A percentile compares a stretch with the other conserved stretches of the same genome.
Conservation (phyloP, 2,888 invertebrate species). For the Leucophenga maculata region DNA sequence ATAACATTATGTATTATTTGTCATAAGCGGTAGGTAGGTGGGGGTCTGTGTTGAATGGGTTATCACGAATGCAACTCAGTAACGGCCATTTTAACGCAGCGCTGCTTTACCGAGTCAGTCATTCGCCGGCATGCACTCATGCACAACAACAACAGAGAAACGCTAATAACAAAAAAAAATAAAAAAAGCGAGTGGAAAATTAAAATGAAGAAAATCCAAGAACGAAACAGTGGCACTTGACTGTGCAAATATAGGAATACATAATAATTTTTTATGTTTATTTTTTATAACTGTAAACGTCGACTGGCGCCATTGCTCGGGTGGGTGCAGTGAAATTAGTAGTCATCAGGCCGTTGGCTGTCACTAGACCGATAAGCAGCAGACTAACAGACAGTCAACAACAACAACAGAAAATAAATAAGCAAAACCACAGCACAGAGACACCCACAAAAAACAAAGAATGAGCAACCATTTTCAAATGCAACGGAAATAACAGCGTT, state of each 20-base stretch:
- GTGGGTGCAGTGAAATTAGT: not conserved
- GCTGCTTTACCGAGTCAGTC: not conserved
- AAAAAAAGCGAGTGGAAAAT: not conserved
- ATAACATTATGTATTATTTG: slow-evolving; percentile 15
- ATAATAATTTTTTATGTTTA: not conserved
- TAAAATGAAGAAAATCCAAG: slow-evolving; percentile 10
- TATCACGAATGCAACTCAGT: slow-evolving; percentile 1
- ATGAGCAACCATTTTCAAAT: not conserved
- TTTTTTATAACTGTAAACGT: slow-evolving; percentile 15
- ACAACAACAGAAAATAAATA: not conserved
- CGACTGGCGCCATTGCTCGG: too few species aligned
- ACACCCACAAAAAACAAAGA: not conserved
- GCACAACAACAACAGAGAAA: slow-evolving; percentile 18
- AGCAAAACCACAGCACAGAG: not conserved
- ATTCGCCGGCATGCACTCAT: slow-evolving; percentile 25
- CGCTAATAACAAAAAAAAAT: slow-evolving; percentile 3
- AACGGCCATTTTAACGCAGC: slow-evolving; percentile 12
- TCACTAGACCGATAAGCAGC: slow-evolving; percentile 5
- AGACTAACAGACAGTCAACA: not conserved
- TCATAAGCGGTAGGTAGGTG: not conserved
- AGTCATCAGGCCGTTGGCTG: not conserved
- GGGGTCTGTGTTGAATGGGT: slow-evolving; percentile 8
- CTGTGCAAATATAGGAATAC: slow-evolving; percentile 13
- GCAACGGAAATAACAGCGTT: slow-evolving; percentile 11
- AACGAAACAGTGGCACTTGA: slow-evolving; percentile 20